These are phyloP conservation scores for Drosophila arizonae DNA, from an alignment of 1,140 invertebrate genomes.

Conservation along the genomic window DNA sequence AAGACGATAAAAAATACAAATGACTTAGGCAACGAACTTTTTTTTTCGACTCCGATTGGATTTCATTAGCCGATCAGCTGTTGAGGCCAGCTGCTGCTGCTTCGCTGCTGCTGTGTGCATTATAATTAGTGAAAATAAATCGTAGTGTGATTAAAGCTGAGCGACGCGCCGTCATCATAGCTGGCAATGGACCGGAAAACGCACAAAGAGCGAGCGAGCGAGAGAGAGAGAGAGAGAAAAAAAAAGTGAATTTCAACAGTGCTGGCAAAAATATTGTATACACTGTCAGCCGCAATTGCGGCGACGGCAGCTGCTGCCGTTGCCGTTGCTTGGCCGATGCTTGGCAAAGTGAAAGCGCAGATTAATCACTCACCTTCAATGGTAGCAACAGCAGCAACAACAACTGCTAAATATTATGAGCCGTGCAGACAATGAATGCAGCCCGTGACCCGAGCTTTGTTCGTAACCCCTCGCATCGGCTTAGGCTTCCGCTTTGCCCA, in stretches of 20 bases:
- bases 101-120: conserved; percentile 23
- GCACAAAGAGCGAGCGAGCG: conserved; percentile 25
- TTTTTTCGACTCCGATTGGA: conserved; percentile 3
- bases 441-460: conserved; percentile 57
- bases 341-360: conserved; percentile 77
- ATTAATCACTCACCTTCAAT: conserved; percentile 66
- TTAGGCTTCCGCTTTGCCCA: conserved; percentile 4
- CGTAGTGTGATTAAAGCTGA: conserved; percentile 52
- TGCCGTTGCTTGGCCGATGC: conserved; percentile 6
- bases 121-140: conserved; percentile 73
- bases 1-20: conserved; percentile 54
- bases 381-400: conserved; percentile 16
- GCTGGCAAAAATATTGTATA: conserved; percentile 45
- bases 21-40: conserved; percentile 74
- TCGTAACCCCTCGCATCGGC: conserved; percentile 2
- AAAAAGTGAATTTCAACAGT: conserved; percentile 70
- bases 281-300: conserved; percentile 48
- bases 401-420: conserved; percentile 36
- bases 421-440: conserved; percentile 10
- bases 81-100: conserved; percentile 10
- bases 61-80: conserved; percentile 28
- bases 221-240: conserved; percentile 1
- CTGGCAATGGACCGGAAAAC: conserved; percentile 72
- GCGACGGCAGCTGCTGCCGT: conserved; percentile 4
- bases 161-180: conserved; percentile 54